Conservation (phyloP, 2,888 invertebrate genomes). For the Noctua comes region DNA sequence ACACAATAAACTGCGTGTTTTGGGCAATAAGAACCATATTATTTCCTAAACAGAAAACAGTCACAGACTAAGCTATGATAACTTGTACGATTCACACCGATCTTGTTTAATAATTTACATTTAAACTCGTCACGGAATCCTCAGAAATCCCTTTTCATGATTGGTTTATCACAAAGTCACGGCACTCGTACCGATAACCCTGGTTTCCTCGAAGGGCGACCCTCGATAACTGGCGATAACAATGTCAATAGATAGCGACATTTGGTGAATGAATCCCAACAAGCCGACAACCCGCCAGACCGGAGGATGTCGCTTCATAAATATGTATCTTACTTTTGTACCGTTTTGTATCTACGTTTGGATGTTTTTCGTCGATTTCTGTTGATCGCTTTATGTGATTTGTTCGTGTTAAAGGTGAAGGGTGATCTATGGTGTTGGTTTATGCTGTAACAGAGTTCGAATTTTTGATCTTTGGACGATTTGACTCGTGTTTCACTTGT, state of each 20-base stretch:
- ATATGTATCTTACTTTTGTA: constrained; percentile 65
- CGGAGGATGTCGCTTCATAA: constrained; percentile 67
- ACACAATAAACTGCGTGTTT: not conserved
- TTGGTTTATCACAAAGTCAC: constrained; percentile 64
- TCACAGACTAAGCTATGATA: not conserved
- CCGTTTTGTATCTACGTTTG: constrained; percentile 42
- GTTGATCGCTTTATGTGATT: constrained; percentile 43
- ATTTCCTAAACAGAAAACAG: not conserved
- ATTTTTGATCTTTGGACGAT: not conserved
- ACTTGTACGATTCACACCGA: constrained; percentile 20
- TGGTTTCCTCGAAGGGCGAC: constrained; percentile 77
- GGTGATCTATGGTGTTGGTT: not conserved
- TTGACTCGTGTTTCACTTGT: not conserved
- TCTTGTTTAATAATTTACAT: constrained; percentile 55
- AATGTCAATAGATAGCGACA: constrained; percentile 70
- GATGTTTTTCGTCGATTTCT: constrained; percentile 45
- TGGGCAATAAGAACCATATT: not conserved
- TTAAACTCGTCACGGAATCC: constrained; percentile 52
- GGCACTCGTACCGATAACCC: constrained; percentile 74
- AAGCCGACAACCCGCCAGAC: constrained; percentile 18
- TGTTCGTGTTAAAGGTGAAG: not conserved
- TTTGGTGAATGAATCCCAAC: constrained; percentile 72
- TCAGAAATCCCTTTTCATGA: constrained; percentile 66
- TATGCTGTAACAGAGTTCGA: not conserved
- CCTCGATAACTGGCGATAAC: constrained; percentile 75